Conservation (phyloP, 2,797 vertebrate genomes). For the Phalloptychus januarius region DNA sequence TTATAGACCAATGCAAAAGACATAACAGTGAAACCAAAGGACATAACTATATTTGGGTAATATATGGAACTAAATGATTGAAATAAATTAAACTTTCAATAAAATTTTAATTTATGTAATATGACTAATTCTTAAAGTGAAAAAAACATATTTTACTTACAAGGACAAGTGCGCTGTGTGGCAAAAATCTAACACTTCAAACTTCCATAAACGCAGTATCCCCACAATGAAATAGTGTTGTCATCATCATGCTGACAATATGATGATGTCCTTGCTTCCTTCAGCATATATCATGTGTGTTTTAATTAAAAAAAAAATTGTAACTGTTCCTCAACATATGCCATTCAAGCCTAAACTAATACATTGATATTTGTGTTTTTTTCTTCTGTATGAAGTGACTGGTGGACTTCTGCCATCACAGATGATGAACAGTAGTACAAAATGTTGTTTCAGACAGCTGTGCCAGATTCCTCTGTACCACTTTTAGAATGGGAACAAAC, state of each 20-base stretch:
- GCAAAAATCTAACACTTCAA: background rate
- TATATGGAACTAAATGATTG: background rate
- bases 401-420: background rate
- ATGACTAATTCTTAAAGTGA: background rate
- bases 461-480: background rate
- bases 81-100: background rate
- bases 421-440: background rate
- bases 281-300: background rate
- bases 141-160: background rate
- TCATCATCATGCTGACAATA: background rate
- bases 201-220: background rate
- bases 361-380: background rate
- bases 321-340: background rate
- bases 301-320: background rate
- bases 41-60: background rate
- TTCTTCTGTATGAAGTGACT: background rate
- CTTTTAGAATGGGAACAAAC: constrained; percentile 1
- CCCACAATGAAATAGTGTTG: background rate
- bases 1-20: too few species aligned
- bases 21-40: too few species aligned
- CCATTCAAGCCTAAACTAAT: background rate
- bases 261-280: background rate
- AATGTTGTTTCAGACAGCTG: background rate
- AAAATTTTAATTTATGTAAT: background rate
- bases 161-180: too few species aligned